phyloP scores from a whole-genome alignment of 2,888 invertebrate species.

The Lampropteryx suffumata region DNA sequence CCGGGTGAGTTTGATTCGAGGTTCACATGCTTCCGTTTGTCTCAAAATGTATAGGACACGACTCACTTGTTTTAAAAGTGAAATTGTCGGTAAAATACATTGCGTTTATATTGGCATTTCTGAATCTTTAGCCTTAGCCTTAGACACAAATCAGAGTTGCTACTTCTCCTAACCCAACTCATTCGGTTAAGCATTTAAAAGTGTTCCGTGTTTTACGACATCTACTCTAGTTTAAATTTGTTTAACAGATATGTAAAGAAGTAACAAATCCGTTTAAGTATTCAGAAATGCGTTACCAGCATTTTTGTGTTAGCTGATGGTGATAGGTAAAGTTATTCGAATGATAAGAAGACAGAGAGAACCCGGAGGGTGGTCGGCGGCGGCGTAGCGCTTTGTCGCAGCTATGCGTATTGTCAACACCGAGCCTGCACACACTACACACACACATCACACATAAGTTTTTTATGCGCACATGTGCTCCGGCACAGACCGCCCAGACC shows the following conservation, averaged over 20 bases:
- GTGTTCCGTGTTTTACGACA: constrained; percentile 13
- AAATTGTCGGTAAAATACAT: no score
- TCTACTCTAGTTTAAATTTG: constrained; percentile 22
- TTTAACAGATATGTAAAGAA: constrained; percentile 30
- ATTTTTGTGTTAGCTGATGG: constrained; percentile 25
- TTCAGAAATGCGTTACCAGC: constrained; percentile 20
- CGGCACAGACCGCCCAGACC: constrained; percentile 67
- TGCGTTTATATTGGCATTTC: no score
- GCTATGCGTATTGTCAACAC: constrained; percentile 80
- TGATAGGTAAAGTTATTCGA: constrained; percentile 46
- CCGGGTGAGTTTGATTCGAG: no score
- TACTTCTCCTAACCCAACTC: neutral
- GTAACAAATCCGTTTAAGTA: constrained; percentile 32
- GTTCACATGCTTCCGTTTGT: no score
- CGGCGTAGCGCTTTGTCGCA: constrained; percentile 58
- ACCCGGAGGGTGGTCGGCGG: constrained; percentile 62
- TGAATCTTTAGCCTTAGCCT: no score
- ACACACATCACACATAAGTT: constrained; percentile 62
- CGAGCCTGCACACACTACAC: constrained; percentile 58
- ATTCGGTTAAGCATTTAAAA: no score
- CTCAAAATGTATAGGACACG: no score
- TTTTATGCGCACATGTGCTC: constrained; percentile 72
- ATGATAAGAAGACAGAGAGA: constrained; percentile 44
- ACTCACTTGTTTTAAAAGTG: no score
- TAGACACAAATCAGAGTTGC: no score